Base-by-base conservation (phyloP, 2,888 invertebrate genomes). In the Cyclophora albipunctata region DNA sequence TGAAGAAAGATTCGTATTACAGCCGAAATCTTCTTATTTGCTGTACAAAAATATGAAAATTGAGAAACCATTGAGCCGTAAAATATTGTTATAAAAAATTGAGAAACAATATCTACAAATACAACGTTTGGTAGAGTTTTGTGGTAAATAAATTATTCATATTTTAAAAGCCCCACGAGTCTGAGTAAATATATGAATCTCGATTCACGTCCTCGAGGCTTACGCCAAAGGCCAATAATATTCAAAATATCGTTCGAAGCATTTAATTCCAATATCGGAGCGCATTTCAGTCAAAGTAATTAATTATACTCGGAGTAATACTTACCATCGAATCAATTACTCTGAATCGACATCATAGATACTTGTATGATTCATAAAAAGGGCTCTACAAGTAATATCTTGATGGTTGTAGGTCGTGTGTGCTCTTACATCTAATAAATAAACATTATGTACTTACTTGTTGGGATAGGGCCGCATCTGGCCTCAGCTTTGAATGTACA, bases 401-500 rank as follows among this genome's bases (percentile, higher is more conserved):
- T 40, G 35, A 45, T 42, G 42, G 47, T 44, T 40, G 40, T 43
- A 44, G 40, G 35, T 42, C 45, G 33, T 34, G 45, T 40, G 34
- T 48, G 3, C 7, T n/a, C n/a, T n/a, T 7, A 20, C 7, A 5
- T 7, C 4, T 7, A 7, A 3, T 20, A n/a, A 42, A 7, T 42
- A 42, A 42, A 42, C 3, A 42, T 7, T 2, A 42, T 45, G 46
- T 56, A 91, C 93, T 93, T 91, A 96, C 96, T 96, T 69, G 95
- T 91, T 56, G 95, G 90, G 60, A 97, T 92, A 34, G 97, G 97
- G 46, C 97, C 97, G 78, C 97, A 97, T 73, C 94, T 91, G 35
- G 96, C 96, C 84, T 97, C 96, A 52, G 91, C 92, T 84, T 96
- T 95, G 81, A 97, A 97, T 3, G 96, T 97, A 78, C 97, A 97